Conservation (phyloP, 2,888 invertebrate genomes). For the Cheilosia pagana region DNA sequence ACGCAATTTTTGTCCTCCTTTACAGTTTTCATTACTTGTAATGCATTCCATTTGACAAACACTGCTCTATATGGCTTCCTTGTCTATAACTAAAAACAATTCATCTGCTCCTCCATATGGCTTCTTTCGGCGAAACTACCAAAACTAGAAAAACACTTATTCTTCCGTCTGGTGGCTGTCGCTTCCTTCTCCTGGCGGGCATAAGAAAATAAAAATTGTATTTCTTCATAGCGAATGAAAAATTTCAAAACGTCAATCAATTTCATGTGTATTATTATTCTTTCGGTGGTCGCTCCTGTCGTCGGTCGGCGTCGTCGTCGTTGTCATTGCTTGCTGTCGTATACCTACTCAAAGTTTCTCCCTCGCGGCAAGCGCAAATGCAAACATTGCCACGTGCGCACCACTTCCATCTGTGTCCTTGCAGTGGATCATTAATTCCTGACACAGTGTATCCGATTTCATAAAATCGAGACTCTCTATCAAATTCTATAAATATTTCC, state of each 20-base stretch:
- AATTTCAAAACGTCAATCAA: constrained; percentile 73
- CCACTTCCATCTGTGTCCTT: constrained; percentile 63
- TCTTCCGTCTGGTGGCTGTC: constrained; percentile 43
- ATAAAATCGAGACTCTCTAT: constrained; percentile 73
- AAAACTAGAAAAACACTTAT: constrained; percentile 55
- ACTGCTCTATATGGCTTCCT: constrained; percentile 43
- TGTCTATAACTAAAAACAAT: constrained; percentile 26
- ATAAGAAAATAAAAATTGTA: constrained; percentile 42
- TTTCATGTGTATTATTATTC: constrained; percentile 70
- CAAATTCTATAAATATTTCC: constrained; percentile 75
- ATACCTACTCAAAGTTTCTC: constrained; percentile 26
- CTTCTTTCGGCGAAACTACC: constrained; percentile 70
- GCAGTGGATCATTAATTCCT: constrained; percentile 72
- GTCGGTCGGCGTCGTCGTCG: constrained; percentile 64
- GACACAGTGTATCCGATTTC: constrained; percentile 74
- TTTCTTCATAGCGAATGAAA: constrained; percentile 59
- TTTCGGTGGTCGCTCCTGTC: constrained; percentile 65
- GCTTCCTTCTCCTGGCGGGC: constrained; percentile 18
- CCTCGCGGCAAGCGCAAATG: constrained; percentile 54
- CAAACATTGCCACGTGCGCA: constrained; percentile 74
- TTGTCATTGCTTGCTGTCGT: constrained; percentile 23
- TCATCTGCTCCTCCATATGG: constrained; percentile 69
- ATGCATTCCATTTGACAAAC: constrained; percentile 43
- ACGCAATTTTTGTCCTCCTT: constrained; percentile 27
- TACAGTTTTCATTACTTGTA: constrained; percentile 44